These are phyloP conservation scores for Terebella lapidaria DNA, from an alignment of 2,888 invertebrate genomes.

Conservation along the genomic window DNA sequence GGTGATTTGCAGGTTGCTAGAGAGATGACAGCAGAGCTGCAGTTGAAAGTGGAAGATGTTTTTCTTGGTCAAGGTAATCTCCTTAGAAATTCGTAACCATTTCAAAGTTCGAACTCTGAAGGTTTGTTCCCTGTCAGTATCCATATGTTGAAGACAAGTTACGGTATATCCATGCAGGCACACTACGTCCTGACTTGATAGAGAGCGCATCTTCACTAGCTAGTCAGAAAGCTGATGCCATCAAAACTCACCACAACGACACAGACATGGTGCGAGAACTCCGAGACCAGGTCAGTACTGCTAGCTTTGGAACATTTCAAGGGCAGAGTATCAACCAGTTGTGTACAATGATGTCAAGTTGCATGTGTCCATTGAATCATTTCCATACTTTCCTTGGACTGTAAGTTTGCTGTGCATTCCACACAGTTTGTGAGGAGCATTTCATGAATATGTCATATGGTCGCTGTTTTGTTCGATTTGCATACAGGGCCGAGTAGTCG, in stretches of 20 bases:
- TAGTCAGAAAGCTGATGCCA: constrained; percentile 82
- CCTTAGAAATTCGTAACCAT: too few species aligned
- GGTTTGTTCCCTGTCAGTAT: not conserved
- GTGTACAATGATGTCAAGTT: too few species aligned
- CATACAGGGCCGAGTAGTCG: constrained; percentile 81
- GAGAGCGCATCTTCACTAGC: constrained; percentile 89
- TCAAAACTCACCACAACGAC: constrained; percentile 99
- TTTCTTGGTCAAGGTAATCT: constrained; percentile 73
- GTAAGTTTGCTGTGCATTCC: too few species aligned
- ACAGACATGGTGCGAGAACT: constrained; percentile 83
- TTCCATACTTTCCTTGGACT: too few species aligned
- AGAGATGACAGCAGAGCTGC: constrained; percentile 80
- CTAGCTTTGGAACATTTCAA: too few species aligned
- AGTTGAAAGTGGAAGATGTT: constrained; percentile 86
- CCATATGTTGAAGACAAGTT: not conserved
- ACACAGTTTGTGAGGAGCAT: too few species aligned
- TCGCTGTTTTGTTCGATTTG: too few species aligned
- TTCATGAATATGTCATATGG: too few species aligned
- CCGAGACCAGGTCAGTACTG: constrained; percentile 54
- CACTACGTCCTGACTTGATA: constrained; percentile 93
- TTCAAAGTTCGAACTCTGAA: not conserved
- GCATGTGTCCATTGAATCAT: too few species aligned
- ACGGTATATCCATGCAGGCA: constrained; percentile 58
- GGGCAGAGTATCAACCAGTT: too few species aligned
- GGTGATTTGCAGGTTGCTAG: constrained; percentile 65